Conservation (phyloP, 2,113 vertebrate species). For the Chaetodon trifascialis region DNA sequence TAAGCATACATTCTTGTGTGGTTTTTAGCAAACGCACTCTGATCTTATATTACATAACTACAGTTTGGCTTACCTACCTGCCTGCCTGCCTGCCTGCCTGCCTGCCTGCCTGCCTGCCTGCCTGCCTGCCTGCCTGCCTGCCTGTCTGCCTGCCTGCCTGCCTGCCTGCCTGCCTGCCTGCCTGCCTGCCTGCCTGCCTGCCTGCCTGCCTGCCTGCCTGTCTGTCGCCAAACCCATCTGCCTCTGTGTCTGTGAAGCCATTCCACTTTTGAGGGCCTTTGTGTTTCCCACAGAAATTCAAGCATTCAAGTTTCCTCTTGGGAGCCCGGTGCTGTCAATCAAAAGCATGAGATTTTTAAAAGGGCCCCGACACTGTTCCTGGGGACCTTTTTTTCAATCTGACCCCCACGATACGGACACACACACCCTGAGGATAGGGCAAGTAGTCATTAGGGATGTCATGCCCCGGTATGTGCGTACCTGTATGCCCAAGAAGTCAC, state of each 20-base stretch:
- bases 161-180: slow-evolving; percentile 55
- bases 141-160: slow-evolving; percentile 46
- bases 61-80: slow-evolving; percentile 36
- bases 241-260: slow-evolving; percentile 48
- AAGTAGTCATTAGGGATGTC: slow-evolving; percentile 74
- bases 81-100: slow-evolving; percentile 55
- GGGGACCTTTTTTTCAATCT: slow-evolving; percentile 55
- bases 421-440: slow-evolving; percentile 58
- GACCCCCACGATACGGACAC: slow-evolving; percentile 57
- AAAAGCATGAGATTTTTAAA: slow-evolving; percentile 64
- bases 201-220: slow-evolving; percentile 39
- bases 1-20: neutral
- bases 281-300: slow-evolving; percentile 70
- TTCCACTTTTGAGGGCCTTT: slow-evolving; percentile 52
- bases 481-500: slow-evolving; percentile 39
- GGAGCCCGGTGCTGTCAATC: slow-evolving; percentile 72
- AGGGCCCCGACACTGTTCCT: slow-evolving; percentile 29
- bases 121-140: slow-evolving; percentile 39
- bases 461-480: slow-evolving; percentile 60
- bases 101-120: slow-evolving; percentile 31
- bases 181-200: slow-evolving; percentile 31
- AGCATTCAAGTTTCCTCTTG: slow-evolving; percentile 68
- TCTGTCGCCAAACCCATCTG: slow-evolving; percentile 60
- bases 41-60: slow-evolving; percentile 64
- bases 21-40: slow-evolving; percentile 34